Evolutionary conservation across 1,140 invertebrate species (phyloP), one percentile per base, ranked within the genome.

Genomic region (Delia radicum): DNA sequence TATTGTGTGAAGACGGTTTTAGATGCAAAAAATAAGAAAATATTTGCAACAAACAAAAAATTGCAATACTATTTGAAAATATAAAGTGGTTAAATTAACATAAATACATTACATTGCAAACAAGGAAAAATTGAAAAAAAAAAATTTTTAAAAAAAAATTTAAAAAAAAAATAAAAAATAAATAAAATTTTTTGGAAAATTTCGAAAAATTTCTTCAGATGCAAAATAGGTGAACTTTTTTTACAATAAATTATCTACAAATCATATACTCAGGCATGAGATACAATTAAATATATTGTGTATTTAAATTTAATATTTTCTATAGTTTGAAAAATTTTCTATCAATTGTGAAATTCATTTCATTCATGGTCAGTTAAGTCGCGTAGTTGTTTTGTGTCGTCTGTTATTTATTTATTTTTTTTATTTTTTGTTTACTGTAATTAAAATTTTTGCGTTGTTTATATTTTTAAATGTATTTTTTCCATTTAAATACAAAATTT

Each of bases 291-390:
- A 15, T 15, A 29, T 65, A 63, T 65, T 65, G 10, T 65, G 28
- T 65, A 15, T 65, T 65, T n/a, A n/a, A n/a, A 42, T 42, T 42
- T 42, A n/a, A n/a, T 42, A 10, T 42, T 42, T 42, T 42, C 37
- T 15, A 42, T 15, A 42, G 10, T 42, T 65, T 65, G 62, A n/a
- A 65, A 65, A 65, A n/a, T 27, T 63, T 63, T 26, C 62, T 27
- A 63, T 6, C 15, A 37, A 69, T 69, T 69, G 65, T 69, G 29
- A 69, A 69, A 69, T 69, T 69, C n/a, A 69, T 67, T 55, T 67
- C 28, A 67, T 69, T 69, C 65, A 69, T 69, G 48, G 48, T 18
- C 48, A 7, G n/a, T 21, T 55, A 42, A 24, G 8, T 21, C 24
- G n/a, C 21, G 48, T 55, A 7, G 48, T 24, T 55, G 18, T 55